A percentile compares a stretch with the other conserved stretches of the same genome.
Evolutionary conservation across 1,140 invertebrate species (phyloP).

Genomic region (Nephotettix cincticeps): DNA sequence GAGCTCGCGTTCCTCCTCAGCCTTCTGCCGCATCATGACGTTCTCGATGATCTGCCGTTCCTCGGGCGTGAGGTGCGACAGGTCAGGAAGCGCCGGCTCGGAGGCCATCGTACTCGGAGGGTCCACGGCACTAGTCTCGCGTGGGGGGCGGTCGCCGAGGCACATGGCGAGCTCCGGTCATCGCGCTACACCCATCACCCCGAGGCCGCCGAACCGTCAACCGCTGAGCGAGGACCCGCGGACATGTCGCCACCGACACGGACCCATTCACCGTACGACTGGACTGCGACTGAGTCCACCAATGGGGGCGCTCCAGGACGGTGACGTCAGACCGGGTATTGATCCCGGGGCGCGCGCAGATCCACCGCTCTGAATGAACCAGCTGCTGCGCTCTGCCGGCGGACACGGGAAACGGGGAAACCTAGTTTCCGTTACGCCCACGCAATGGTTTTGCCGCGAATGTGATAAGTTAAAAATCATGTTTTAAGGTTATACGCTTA

Average conservation of each 20-base stretch:
- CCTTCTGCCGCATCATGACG: conserved; percentile 93
- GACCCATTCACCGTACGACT: background rate
- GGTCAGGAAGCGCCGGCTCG: conserved; percentile 87
- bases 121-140: background rate
- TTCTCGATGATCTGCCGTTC: conserved; percentile 96
- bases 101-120: conserved; percentile 41
- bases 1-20: conserved; percentile 94
- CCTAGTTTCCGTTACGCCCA: background rate
- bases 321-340: background rate
- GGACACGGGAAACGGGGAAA: background rate
- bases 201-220: background rate
- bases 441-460: background rate
- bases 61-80: conserved; percentile 96
- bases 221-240: background rate
- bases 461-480: no score
- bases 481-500: no score
- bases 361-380: background rate
- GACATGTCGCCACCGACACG: background rate
- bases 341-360: background rate
- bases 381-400: background rate
- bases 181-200: background rate
- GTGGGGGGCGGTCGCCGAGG: background rate
- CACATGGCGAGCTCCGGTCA: background rate
- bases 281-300: background rate
- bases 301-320: background rate